These are phyloP conservation scores for Brachypodius melanocephalos DNA, from an alignment of 2,113 vertebrate genomes.

Conservation along the genomic window DNA sequence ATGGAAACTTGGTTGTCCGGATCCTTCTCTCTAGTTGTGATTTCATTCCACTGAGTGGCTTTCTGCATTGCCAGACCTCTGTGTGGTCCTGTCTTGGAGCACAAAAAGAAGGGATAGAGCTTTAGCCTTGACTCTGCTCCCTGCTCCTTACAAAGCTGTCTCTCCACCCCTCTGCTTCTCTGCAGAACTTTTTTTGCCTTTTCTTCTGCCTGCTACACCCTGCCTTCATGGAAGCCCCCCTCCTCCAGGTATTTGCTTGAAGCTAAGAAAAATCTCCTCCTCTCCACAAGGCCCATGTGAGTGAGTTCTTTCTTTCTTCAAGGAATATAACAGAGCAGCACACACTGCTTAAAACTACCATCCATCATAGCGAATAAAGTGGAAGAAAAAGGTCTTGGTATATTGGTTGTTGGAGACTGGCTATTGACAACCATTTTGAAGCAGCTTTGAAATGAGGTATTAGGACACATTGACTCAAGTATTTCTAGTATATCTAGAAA, in stretches of 20 bases:
- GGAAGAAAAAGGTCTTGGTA: neutral
- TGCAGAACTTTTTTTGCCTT: neutral
- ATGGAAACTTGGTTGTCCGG: neutral
- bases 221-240: neutral
- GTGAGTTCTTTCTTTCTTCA: neutral
- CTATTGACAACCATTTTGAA: neutral
- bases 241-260: neutral
- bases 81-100: neutral
- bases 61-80: neutral
- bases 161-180: neutral
- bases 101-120: neutral
- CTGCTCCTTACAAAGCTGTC: neutral
- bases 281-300: neutral
- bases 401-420: neutral
- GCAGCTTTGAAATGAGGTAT: neutral
- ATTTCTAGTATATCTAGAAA: neutral
- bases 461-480: neutral
- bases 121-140: neutral
- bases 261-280: neutral
- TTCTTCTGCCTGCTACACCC: neutral
- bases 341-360: neutral
- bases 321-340: neutral
- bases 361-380: neutral
- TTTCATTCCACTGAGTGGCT: neutral
- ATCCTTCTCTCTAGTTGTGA: neutral